Conservation (phyloP, 2,113 vertebrate species). For the Cairina moschata region DNA sequence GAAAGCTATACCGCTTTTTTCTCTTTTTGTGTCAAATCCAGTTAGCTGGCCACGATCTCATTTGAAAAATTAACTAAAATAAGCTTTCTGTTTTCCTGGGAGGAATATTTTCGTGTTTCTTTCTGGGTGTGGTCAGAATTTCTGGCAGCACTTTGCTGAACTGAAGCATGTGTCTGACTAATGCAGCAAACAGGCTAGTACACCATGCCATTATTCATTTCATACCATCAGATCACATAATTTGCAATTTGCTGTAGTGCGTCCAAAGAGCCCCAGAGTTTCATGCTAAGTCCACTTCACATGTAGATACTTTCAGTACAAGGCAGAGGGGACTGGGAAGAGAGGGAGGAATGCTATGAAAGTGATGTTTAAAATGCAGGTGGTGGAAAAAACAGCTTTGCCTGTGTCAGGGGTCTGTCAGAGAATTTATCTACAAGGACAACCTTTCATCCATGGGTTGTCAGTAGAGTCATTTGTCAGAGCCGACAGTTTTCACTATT, state of each 20-base stretch:
- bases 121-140: constrained; percentile 57
- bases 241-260: background rate
- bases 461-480: background rate
- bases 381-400: background rate
- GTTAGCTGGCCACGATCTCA: background rate
- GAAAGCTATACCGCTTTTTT: background rate
- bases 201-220: background rate
- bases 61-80: constrained; percentile 40
- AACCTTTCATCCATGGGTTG: background rate
- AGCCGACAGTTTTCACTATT: background rate
- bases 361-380: background rate
- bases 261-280: background rate
- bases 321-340: background rate
- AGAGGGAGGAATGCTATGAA: background rate
- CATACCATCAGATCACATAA: background rate
- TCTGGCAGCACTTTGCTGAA: constrained; percentile 44
- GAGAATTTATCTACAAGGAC: background rate
- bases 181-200: constrained; percentile 41
- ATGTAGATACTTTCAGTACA: background rate
- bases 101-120: constrained; percentile 59
- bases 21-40: background rate
- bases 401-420: background rate
- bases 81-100: constrained; percentile 31
- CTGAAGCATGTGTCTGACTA: constrained; percentile 42
- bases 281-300: background rate